Evolutionary conservation across 2,113 vertebrate species (phyloP).

Genomic region (Spermophilus dauricus): DNA sequence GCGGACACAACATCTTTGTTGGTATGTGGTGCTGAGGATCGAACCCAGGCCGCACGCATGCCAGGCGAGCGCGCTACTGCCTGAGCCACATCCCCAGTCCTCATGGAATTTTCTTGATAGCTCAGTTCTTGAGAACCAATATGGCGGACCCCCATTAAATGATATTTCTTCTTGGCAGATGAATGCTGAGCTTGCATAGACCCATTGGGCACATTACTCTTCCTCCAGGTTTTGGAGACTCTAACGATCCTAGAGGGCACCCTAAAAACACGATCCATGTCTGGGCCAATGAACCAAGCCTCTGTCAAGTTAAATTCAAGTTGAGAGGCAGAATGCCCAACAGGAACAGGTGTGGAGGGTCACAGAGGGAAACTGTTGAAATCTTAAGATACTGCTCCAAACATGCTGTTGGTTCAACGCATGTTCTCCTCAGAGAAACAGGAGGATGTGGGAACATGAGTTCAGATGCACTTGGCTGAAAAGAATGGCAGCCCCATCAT

Average conservation of each 20-base stretch:
- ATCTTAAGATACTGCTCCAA: conserved; percentile 33
- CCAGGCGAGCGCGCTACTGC: too few species aligned
- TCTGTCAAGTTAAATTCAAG: conserved; percentile 2
- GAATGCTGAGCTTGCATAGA: background rate
- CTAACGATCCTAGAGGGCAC: background rate
- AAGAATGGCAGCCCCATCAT: conserved; percentile 27
- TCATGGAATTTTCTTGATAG: background rate
- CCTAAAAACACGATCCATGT: background rate
- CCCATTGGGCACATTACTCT: background rate
- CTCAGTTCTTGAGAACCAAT: background rate
- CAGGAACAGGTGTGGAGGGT: background rate
- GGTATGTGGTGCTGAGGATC: too few species aligned
- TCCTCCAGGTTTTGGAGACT: background rate
- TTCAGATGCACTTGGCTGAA: conserved; percentile 15
- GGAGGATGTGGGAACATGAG: background rate
- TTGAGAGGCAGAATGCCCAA: background rate
- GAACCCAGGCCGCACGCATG: too few species aligned
- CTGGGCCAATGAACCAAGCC: background rate
- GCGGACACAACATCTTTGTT: too few species aligned
- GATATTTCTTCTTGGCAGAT: background rate
- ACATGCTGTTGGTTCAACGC: conserved; percentile 5
- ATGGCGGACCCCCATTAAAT: background rate
- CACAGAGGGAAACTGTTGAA: conserved; percentile 51
- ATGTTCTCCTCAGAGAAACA: background rate
- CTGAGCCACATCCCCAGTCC: too few species aligned